Percentiles rank a stretch among this genome's conserved stretches.
Conservation (phyloP, 92 coral and sea anemone genomes). For the Porites cylindrica region DNA sequence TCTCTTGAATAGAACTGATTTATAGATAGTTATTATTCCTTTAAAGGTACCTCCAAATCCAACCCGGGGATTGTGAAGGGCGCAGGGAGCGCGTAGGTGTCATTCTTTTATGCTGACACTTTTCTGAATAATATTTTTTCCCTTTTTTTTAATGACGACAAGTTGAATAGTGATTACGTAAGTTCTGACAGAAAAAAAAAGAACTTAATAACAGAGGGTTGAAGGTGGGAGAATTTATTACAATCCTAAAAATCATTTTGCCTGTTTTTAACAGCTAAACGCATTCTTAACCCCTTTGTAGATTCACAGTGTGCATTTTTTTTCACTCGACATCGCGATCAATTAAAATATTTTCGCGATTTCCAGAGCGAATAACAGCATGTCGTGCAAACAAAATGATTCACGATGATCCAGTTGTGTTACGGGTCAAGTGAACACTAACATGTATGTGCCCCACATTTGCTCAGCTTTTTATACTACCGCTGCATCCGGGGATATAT, state of each 20-base stretch:
- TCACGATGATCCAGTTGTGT: too few relatives aligned
- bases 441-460: background rate
- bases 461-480: background rate
- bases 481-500: slow-evolving; percentile 20
- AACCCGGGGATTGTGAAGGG: background rate
- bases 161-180: background rate
- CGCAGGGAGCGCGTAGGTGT: background rate
- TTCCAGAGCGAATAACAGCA: background rate
- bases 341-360: background rate
- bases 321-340: background rate
- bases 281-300: background rate
- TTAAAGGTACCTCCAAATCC: background rate
- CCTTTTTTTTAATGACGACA: background rate
- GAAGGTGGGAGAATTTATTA: background rate
- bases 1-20: slow-evolving; percentile 8
- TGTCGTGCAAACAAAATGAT: background rate
- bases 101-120: background rate
- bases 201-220: background rate
- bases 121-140: background rate
- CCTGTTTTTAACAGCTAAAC: background rate
- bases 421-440: background rate
- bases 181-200: background rate
- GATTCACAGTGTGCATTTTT: slow-evolving; percentile 1
- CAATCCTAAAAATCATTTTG: background rate
- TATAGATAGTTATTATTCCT: background rate